Base-by-base conservation (phyloP, 2,113 vertebrate genomes). In the Dermatemys mawii region DNA sequence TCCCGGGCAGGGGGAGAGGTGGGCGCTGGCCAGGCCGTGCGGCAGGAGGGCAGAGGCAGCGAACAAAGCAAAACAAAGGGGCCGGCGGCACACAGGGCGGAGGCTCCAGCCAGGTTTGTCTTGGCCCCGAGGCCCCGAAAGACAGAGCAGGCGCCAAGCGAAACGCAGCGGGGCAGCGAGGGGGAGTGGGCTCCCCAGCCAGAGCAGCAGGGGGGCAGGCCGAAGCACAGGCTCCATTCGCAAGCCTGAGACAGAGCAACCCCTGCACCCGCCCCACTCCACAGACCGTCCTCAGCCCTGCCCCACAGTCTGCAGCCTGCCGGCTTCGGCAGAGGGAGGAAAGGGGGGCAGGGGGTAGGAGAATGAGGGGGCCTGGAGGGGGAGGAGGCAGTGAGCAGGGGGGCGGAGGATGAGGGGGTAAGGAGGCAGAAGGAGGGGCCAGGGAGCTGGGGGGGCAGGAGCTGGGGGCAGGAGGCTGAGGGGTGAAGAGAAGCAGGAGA, bases 151-250 rank as follows among this genome's bases (percentile, higher is more conserved):
- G 1, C 50, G 96, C 96, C 95, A 93, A 94, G 76, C 93, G 49
- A 94, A 92, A 95, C 44, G 80, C 80, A 8, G 79, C 87, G 89
- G 92, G 88, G 85, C 70, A 93, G 79, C 32, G 16, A 67, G 60
- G 10, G 60, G 35, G 13, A 63, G 57, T 32, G 7, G 57, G 32
- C 32, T 7, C 57, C 57, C 29, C 57, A 63, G 57, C 29, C 32
- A 35, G 29, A 32, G 6, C 26, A 87, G 73, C 3, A 55, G 81
- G 46, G 32, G 35, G 60, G 35, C 57, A n/a, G 60, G 60, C 57
- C 4, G 57, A 27, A 13, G 13, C 57, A 13, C 13, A 29, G 57
- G 57, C 32, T 27, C 32, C 14, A 60, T 35, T 35, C 6, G 14
- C 57, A 17, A 11, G 17, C 17, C 51, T 21, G 51, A 21, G 51